Evolutionary conservation across 2,113 vertebrate species (phyloP).

Genomic region (Varanus salvator): DNA sequence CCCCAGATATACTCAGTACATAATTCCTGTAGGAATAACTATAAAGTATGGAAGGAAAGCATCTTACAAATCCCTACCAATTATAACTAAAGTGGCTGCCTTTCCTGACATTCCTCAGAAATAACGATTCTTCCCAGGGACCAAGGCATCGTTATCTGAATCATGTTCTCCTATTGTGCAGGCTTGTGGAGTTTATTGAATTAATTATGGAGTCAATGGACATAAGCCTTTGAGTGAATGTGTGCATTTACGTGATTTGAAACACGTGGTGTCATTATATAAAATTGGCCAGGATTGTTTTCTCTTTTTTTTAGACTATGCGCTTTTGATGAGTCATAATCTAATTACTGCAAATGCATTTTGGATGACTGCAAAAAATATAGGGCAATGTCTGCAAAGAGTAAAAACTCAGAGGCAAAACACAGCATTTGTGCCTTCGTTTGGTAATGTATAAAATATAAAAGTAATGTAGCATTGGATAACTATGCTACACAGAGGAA

Average conservation of each 20-base stretch:
- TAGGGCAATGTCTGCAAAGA: neutral
- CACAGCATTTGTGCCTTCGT: neutral
- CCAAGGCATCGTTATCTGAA: neutral
- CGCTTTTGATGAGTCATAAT: neutral
- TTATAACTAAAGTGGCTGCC: neutral
- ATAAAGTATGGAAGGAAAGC: neutral
- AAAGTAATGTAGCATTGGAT: neutral
- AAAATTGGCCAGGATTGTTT: neutral
- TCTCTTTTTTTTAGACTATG: constrained; percentile 4
- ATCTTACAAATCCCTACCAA: neutral
- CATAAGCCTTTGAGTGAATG: neutral
- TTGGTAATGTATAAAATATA: neutral
- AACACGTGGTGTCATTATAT: constrained; percentile 8
- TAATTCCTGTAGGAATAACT: neutral
- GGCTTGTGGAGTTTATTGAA: neutral
- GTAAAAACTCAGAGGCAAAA: neutral
- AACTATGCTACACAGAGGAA: neutral
- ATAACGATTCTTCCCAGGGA: neutral
- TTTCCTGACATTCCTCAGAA: neutral
- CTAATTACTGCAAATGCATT: constrained; percentile 17
- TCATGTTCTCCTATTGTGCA: neutral
- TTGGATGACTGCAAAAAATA: constrained; percentile 1
- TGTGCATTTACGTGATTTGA: constrained; percentile 12
- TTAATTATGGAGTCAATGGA: constrained; percentile 5
- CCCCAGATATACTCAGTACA: neutral